Base-by-base conservation (phyloP, 2,888 invertebrate genomes). In the Portevinia maculata region DNA sequence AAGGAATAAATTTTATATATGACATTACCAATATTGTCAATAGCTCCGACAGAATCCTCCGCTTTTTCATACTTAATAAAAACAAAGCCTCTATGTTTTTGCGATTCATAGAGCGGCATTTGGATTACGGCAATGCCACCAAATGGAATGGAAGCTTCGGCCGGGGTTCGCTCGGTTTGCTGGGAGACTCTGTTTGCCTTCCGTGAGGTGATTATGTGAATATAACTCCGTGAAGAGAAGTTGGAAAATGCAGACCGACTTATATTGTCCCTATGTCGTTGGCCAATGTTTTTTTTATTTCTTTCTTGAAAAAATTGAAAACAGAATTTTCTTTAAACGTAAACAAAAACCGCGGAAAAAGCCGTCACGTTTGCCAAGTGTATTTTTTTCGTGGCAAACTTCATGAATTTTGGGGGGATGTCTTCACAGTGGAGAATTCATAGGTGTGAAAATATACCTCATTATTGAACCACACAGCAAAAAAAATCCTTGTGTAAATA, bases 51-150 rank as follows among this genome's bases (percentile, higher is more conserved):
- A n/a, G 99, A 99, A 93, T 99, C 99, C 92, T 99, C 99, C 7
- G 97, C 95, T 85, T 94, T 93, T 91, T 99, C 99, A 92, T 98
- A 99, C 91, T 99, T 99, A 85, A 99, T 95, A 90, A 99, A 99
- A 0, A 99, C 98, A 92, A 99, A 99, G n/a, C 99, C 99, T 88
- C 99, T 93, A 88, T 99, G 99, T 88, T 98, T 98, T 88, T 99
- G 98, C 65, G 96, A 95, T 91, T 99, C 98, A 92, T 99, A 99
- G 57, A 99, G 92, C 8, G 99, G 99, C 90, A 91, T 97, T 91
- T 99, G 98, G 48, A 99, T 96, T 89, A 99, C 99, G n/a, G 97
- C 94, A 76, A 99, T 95, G 90, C 99, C 99, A 7, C 99, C 99
- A 90, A 99, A 99, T 1, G 99, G 99, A 86, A 99, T 97, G 88